Conservation (phyloP, 2,888 invertebrate genomes). For the Rhabditoides inermis region DNA sequence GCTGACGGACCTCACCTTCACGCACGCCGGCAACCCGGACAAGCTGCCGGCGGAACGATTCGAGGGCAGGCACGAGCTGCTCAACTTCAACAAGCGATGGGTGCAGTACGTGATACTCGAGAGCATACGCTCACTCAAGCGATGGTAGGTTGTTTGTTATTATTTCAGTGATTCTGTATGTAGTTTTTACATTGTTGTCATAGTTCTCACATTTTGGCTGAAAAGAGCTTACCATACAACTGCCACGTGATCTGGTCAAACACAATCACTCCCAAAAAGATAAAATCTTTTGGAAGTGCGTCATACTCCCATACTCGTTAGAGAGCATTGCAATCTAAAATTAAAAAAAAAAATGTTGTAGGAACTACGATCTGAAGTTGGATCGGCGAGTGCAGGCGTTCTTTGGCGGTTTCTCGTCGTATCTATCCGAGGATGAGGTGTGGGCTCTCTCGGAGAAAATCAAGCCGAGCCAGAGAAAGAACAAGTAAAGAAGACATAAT, state of each 20-base stretch:
- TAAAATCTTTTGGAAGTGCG: constrained; percentile 5
- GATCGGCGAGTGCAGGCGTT: constrained; percentile 85
- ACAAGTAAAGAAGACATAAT: no score
- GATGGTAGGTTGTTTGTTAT: constrained; percentile 67
- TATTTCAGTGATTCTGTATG: neutral
- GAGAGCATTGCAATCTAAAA: neutral
- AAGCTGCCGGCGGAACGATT: constrained; percentile 60
- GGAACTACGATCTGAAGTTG: constrained; percentile 82
- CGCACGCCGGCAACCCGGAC: constrained; percentile 92
- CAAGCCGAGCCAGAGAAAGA: constrained; percentile 63
- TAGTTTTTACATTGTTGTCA: neutral
- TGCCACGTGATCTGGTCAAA: no score
- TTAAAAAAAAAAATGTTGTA: constrained; percentile 52
- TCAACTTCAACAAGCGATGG: constrained; percentile 96
- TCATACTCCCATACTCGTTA: no score
- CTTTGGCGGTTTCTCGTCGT: constrained; percentile 92
- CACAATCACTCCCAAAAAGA: neutral
- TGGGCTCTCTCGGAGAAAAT: constrained; percentile 96
- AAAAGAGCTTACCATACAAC: no score
- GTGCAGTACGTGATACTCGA: constrained; percentile 96
- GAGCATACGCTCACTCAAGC: constrained; percentile 92
- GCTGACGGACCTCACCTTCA: constrained; percentile 94
- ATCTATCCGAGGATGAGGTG: constrained; percentile 89
- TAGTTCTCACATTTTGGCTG: no score
- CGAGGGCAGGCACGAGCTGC: constrained; percentile 64